Conservation (phyloP, 2,113 vertebrate species). For the Vidua chalybeata region DNA sequence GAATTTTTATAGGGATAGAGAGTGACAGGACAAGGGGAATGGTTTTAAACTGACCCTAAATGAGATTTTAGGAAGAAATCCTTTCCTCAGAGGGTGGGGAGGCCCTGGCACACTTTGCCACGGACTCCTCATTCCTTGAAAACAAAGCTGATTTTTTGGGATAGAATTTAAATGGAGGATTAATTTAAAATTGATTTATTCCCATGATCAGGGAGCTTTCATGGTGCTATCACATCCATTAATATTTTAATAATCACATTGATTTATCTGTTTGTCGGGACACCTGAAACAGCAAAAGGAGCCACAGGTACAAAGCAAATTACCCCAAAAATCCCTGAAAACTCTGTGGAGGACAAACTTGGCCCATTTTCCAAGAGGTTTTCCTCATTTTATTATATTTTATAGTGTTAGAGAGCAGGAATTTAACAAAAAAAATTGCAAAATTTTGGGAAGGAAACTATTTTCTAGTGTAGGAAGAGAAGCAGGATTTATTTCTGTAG, state of each 20-base stretch:
- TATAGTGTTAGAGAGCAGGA: background rate
- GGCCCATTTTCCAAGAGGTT: accelerated
- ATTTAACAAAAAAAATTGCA: background rate
- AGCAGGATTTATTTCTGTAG: background rate
- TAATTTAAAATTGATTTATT: background rate
- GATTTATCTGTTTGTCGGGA: background rate
- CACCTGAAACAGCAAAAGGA: background rate
- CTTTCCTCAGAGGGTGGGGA: background rate
- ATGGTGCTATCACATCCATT: background rate
- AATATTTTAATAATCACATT: background rate
- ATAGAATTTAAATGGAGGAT: background rate
- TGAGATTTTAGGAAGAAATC: background rate
- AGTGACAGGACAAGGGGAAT: accelerated
- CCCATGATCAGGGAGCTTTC: background rate
- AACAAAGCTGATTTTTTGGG: background rate
- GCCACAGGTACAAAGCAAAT: background rate
- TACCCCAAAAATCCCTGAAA: background rate
- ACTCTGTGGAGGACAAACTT: accelerated
- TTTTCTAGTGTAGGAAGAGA: background rate
- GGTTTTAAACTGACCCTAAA: background rate
- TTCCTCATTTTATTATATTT: background rate
- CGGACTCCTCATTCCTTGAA: background rate
- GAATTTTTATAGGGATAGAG: background rate
- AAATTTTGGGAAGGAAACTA: accelerated
- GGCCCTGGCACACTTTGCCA: background rate